A percentile compares a stretch with the other conserved stretches of the same genome.
Evolutionary conservation across 2,797 vertebrate genomes (phyloP).

Genomic region (Psittacula derbiana): DNA sequence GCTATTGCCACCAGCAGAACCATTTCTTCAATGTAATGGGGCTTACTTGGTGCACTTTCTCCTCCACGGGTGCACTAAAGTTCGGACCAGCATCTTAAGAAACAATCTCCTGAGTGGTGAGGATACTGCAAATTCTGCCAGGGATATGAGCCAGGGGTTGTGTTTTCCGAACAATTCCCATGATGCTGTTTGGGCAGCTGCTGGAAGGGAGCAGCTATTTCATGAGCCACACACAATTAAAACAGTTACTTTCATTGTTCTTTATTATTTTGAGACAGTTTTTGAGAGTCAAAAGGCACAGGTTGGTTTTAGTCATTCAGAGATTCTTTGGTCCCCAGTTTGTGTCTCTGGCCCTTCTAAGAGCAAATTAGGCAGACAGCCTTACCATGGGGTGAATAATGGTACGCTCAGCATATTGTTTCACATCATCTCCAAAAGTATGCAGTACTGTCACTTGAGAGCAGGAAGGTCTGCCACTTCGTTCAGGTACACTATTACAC

Average conservation of each 20-base stretch:
- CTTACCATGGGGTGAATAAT: background rate
- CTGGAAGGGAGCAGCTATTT: background rate
- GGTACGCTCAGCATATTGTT: background rate
- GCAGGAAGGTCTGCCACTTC: background rate
- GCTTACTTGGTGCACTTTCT: background rate
- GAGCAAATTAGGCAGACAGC: background rate
- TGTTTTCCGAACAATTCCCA: background rate
- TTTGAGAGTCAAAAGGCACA: background rate
- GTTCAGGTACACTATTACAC: background rate
- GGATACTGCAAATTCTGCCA: background rate
- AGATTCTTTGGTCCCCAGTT: background rate
- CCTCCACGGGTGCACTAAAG: background rate
- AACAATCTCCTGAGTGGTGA: background rate
- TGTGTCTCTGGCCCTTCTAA: background rate
- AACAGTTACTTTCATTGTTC: background rate
- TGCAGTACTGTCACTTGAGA: background rate
- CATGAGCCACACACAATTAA: background rate
- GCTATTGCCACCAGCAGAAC: conserved; percentile 55
- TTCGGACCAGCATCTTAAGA: background rate
- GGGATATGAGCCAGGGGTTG: background rate
- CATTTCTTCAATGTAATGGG: conserved; percentile 72
- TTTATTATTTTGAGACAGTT: background rate
- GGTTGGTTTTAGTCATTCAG: background rate
- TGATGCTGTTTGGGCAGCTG: background rate
- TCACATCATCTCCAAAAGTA: background rate